Evolutionary conservation across 2,113 vertebrate genomes (phyloP).

Genomic region (Crotalus helleri): DNA sequence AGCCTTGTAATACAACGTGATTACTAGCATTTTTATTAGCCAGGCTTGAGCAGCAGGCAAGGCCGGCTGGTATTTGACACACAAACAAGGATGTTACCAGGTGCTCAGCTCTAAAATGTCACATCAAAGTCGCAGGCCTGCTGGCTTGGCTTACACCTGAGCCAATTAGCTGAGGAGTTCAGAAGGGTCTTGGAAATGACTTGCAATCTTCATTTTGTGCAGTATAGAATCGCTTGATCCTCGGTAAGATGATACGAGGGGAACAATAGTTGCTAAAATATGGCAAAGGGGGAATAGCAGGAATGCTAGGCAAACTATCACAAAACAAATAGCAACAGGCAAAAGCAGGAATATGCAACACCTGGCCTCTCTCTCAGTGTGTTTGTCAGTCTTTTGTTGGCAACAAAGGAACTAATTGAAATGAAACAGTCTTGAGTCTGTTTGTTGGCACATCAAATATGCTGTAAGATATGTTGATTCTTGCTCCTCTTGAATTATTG

Average conservation of each 20-base stretch:
- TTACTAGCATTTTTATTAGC: conserved; percentile 71
- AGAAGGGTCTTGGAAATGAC: conserved; percentile 77
- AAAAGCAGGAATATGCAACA: conserved; percentile 66
- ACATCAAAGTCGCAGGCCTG: conserved; percentile 85
- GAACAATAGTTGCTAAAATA: conserved; percentile 69
- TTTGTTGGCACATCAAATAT: conserved; percentile 87
- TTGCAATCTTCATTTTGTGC: conserved; percentile 67
- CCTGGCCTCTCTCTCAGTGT: conserved; percentile 70
- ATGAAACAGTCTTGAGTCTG: conserved; percentile 79
- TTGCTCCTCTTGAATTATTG: conserved; percentile 87
- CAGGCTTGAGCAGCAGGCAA: conserved; percentile 66
- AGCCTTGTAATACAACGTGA: conserved; percentile 75
- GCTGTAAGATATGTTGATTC: conserved; percentile 84
- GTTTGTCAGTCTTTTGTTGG: conserved; percentile 84
- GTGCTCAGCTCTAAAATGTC: conserved; percentile 65
- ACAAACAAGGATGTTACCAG: conserved; percentile 71
- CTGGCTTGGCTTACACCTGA: conserved; percentile 91
- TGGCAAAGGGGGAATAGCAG: conserved; percentile 67
- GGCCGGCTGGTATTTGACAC: conserved; percentile 73
- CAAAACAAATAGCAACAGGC: conserved; percentile 54
- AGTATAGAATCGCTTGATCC: conserved; percentile 81
- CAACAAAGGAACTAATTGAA: conserved; percentile 91
- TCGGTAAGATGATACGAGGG: conserved; percentile 75
- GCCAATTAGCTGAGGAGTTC: conserved; percentile 92
- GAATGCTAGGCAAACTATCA: conserved; percentile 50